A percentile compares a stretch with the other conserved stretches of the same genome.
These are phyloP conservation scores for Ericerus pela DNA, from an alignment of 1,140 invertebrate genomes.

Conservation along the genomic window DNA sequence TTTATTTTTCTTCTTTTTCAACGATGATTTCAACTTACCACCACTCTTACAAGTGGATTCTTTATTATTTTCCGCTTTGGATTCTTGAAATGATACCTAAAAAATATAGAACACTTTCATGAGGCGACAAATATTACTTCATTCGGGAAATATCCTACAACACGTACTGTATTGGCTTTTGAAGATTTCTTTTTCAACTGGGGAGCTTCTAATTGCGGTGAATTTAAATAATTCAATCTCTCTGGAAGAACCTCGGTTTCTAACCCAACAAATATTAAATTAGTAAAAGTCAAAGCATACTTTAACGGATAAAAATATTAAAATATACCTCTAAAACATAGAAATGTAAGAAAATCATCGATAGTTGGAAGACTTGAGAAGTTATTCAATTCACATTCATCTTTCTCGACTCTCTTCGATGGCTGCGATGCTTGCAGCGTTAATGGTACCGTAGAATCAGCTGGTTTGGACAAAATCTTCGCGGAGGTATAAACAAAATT, in stretches of 20 bases:
- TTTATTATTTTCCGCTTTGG: too few species aligned
- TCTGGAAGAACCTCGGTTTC: constrained; percentile 55
- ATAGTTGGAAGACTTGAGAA: constrained; percentile 60
- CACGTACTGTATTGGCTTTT: background rate
- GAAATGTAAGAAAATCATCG: constrained; percentile 78
- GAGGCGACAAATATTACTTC: too few species aligned
- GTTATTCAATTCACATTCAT: constrained; percentile 17
- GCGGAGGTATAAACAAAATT: constrained; percentile 36
- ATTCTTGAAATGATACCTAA: too few species aligned
- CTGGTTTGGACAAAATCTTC: constrained; percentile 35
- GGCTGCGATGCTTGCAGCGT: constrained; percentile 25
- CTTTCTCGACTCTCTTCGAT: background rate
- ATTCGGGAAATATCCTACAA: too few species aligned
- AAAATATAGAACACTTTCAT: too few species aligned
- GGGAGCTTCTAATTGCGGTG: constrained; percentile 15
- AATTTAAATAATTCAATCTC: constrained; percentile 57
- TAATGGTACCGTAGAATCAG: constrained; percentile 31
- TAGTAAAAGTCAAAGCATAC: background rate
- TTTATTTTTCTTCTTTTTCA: background rate
- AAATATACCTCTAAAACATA: constrained; percentile 61
- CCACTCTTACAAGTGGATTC: too few species aligned
- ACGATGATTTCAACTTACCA: too few species aligned
- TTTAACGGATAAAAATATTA: constrained; percentile 13
- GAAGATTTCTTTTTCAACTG: constrained; percentile 1
- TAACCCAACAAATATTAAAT: constrained; percentile 25